Evolutionary conservation across 2,888 invertebrate species (phyloP).

Genomic region (Philaethria dido): DNA sequence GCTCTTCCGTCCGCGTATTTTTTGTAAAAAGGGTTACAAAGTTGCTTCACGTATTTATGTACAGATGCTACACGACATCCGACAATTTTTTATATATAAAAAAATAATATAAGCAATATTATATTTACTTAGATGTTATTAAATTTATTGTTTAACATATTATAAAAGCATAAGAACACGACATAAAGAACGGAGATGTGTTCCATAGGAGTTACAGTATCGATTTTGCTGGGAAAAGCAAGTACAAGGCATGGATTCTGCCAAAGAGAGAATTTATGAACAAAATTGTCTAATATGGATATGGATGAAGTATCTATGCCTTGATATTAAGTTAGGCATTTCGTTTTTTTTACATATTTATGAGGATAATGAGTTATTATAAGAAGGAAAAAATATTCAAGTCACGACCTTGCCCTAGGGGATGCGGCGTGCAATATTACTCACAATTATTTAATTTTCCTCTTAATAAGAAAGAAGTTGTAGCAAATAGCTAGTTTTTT

Average conservation of each 20-base stretch:
- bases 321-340: not conserved
- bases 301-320: not conserved
- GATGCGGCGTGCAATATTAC: not conserved
- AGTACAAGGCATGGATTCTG: not conserved
- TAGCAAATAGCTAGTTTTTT: not conserved
- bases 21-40: too few species aligned
- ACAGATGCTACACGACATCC: too few species aligned
- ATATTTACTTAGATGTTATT: too few species aligned
- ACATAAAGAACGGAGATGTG: not conserved
- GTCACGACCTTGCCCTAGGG: not conserved
- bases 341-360: not conserved
- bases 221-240: not conserved
- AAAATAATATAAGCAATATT: too few species aligned
- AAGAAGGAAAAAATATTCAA: not conserved
- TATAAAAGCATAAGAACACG: too few species aligned
- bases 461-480: not conserved
- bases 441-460: not conserved
- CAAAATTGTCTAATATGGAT: not conserved
- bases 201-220: not conserved
- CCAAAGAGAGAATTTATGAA: not conserved
- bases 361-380: not conserved
- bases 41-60: too few species aligned
- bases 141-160: too few species aligned
- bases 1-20: too few species aligned
- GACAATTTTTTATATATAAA: too few species aligned